phyloP scores from a whole-genome alignment of 2,888 invertebrate genomes.

The Sinopyrophorus schimmeli region DNA sequence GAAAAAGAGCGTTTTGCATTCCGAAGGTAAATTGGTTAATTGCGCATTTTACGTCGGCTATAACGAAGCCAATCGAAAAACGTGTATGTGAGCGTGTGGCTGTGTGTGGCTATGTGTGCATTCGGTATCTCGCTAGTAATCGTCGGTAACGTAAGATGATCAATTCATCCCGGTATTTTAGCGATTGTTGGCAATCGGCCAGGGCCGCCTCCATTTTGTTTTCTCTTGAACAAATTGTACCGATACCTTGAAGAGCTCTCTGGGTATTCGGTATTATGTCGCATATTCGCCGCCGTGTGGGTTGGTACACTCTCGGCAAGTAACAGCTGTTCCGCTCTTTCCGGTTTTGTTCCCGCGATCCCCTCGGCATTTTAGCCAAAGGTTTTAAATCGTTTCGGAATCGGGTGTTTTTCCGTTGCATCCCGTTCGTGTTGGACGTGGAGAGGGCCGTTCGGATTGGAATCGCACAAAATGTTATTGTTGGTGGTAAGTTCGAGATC shows the following conservation, averaged over 20 bases:
- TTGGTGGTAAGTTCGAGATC: too few relatives aligned
- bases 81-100: too few relatives aligned
- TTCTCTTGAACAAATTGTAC: constrained; percentile 32
- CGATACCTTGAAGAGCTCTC: constrained; percentile 26
- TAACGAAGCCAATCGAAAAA: too few relatives aligned
- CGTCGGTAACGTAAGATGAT: neutral
- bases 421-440: too few relatives aligned
- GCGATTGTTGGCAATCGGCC: constrained; percentile 21
- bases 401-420: constrained; percentile 21
- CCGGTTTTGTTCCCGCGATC: constrained; percentile 27
- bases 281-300: constrained; percentile 31
- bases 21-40: too few relatives aligned
- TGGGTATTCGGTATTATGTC: constrained; percentile 31
- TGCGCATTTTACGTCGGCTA: too few relatives aligned
- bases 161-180: constrained; percentile 13
- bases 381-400: constrained; percentile 19
- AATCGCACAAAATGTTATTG: too few relatives aligned
- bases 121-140: too few relatives aligned
- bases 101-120: too few relatives aligned
- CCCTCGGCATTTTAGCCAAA: constrained; percentile 19
- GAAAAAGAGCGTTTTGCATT: too few relatives aligned
- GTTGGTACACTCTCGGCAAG: constrained; percentile 27
- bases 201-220: constrained; percentile 32
- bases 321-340: constrained; percentile 32
- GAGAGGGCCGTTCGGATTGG: too few relatives aligned